Conservation (phyloP, 2,888 invertebrate genomes). For the Megaustenia siamemsis region DNA sequence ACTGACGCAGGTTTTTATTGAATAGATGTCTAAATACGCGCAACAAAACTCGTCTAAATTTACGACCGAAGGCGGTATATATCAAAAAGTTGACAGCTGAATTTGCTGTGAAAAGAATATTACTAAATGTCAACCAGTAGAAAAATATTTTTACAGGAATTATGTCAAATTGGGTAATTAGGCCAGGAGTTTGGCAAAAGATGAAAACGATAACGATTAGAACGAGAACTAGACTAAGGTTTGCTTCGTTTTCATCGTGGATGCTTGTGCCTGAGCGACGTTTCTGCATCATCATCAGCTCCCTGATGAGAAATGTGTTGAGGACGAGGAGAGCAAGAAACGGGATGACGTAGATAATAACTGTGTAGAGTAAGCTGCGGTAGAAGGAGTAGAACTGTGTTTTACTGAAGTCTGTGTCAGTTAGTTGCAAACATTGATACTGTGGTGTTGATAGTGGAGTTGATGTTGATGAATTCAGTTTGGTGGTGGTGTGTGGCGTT, state of each 20-base stretch:
- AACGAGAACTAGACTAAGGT: constrained; percentile 75
- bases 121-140: constrained; percentile 74
- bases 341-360: constrained; percentile 71
- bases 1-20: constrained; percentile 15
- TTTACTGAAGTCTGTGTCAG: constrained; percentile 66
- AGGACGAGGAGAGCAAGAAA: constrained; percentile 67
- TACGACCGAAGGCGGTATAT: constrained; percentile 75
- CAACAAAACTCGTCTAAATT: constrained; percentile 71
- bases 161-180: constrained; percentile 73
- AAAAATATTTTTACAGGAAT: constrained; percentile 64
- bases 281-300: constrained; percentile 73
- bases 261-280: constrained; percentile 69
- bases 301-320: constrained; percentile 70
- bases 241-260: constrained; percentile 73
- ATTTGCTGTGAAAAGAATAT: constrained; percentile 74
- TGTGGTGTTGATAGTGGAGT: background rate
- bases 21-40: constrained; percentile 65
- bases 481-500: background rate
- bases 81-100: constrained; percentile 78
- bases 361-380: constrained; percentile 66
- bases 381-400: constrained; percentile 64
- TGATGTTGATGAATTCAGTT: background rate
- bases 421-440: constrained; percentile 59
- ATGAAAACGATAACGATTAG: constrained; percentile 77
- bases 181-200: constrained; percentile 76